Conservation (phyloP, 2,888 invertebrate genomes). For the Galerucella calmariensis region DNA sequence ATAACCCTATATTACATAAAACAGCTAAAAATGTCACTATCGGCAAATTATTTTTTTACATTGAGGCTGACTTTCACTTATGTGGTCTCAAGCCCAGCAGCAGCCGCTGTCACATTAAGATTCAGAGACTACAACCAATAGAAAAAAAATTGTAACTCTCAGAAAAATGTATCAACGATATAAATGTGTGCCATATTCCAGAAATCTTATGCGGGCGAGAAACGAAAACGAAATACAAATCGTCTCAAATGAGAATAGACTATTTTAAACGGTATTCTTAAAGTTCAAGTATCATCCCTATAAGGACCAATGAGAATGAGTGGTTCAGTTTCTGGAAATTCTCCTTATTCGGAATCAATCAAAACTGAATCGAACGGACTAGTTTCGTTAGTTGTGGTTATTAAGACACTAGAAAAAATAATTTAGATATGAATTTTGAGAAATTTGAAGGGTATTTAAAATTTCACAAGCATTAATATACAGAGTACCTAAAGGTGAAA, state of each 20-base stretch:
- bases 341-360: neutral
- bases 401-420: too few species aligned
- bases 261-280: neutral
- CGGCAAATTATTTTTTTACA: too few species aligned
- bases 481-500: too few species aligned
- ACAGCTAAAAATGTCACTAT: too few species aligned
- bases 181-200: neutral
- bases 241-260: neutral
- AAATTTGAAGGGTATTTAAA: too few species aligned
- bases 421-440: too few species aligned
- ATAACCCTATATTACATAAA: too few species aligned
- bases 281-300: conserved; percentile 4
- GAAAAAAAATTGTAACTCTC: neutral
- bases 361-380: neutral
- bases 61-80: too few species aligned
- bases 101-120: neutral
- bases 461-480: too few species aligned
- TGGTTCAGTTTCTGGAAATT: neutral
- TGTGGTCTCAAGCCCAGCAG: neutral
- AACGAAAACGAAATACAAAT: neutral
- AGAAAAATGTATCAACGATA: conserved; percentile 1
- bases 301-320: neutral
- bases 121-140: neutral
- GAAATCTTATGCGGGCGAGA: neutral
- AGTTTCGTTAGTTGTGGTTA: neutral